phyloP scores from a whole-genome alignment of 2,888 invertebrate species.

The Nomada fucata region DNA sequence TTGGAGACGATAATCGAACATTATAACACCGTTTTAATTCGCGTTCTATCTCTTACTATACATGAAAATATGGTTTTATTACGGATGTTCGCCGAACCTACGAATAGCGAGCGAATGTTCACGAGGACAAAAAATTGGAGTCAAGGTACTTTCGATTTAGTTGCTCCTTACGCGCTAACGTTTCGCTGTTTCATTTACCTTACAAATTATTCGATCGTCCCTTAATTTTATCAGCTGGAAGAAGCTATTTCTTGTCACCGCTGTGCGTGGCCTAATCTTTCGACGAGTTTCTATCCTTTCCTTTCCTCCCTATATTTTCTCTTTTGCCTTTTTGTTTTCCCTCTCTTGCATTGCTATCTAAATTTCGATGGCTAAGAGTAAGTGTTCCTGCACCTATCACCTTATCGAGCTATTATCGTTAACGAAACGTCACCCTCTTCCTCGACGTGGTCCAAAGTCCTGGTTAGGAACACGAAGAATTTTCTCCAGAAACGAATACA shows the following conservation, averaged over 20 bases:
- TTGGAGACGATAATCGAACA: constrained; percentile 45
- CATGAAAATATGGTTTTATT: constrained; percentile 48
- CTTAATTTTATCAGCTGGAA: not conserved
- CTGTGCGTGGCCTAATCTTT: not conserved
- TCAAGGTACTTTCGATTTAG: constrained; percentile 58
- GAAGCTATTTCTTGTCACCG: not conserved
- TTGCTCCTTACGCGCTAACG: constrained; percentile 22
- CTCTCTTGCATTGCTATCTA: constrained; percentile 10
- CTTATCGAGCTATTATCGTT: not conserved
- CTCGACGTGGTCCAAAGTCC: not conserved
- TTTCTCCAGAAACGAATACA: not conserved
- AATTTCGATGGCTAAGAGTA: constrained; percentile 32
- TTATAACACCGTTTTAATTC: constrained; percentile 17
- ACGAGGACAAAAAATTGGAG: constrained; percentile 21
- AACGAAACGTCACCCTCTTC: not conserved
- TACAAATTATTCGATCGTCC: not conserved
- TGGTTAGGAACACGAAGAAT: constrained; percentile 17
- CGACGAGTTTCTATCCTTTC: constrained; percentile 17
- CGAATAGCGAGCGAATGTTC: constrained; percentile 19
- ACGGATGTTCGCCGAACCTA: constrained; percentile 3
- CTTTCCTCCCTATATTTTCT: no score
- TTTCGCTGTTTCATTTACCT: constrained; percentile 16
- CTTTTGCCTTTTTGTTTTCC: no score
- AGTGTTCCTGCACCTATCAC: constrained; percentile 4
- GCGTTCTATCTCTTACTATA: constrained; percentile 20